Percentiles rank a stretch among this genome's conserved stretches.
Evolutionary conservation across 2,113 vertebrate species (phyloP).

Genomic region (Andinoacara biseriatus): DNA sequence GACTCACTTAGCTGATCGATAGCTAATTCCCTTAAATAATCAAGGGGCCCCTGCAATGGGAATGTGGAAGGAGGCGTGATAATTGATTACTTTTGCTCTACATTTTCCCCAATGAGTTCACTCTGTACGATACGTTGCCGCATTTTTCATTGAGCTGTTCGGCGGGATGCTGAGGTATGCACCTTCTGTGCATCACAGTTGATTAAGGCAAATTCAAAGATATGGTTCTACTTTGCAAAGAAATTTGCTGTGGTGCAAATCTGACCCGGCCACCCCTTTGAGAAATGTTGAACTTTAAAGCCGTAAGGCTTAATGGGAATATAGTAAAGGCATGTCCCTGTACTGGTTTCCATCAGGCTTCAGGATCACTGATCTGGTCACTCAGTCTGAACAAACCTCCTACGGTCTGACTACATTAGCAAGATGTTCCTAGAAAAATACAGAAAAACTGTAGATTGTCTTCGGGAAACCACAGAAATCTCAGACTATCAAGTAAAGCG

Average conservation of each 20-base stretch:
- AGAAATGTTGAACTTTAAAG: too few species aligned
- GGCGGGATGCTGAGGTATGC: slow-evolving; percentile 64
- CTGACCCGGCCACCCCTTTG: not conserved
- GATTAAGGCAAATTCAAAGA: slow-evolving; percentile 23
- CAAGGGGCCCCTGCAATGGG: slow-evolving; percentile 68
- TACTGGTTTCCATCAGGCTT: not conserved
- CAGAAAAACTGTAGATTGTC: too few species aligned
- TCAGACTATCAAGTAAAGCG: not conserved
- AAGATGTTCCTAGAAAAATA: not conserved
- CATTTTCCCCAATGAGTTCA: slow-evolving; percentile 67
- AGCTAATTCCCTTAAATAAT: slow-evolving; percentile 82
- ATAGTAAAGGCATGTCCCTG: not conserved
- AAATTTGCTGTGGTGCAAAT: slow-evolving; percentile 29
- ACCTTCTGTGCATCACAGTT: slow-evolving; percentile 57
- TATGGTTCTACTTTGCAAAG: slow-evolving; percentile 24
- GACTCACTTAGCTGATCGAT: slow-evolving; percentile 79
- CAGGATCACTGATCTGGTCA: not conserved
- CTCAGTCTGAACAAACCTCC: not conserved
- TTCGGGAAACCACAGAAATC: not conserved
- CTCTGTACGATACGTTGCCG: slow-evolving; percentile 31
- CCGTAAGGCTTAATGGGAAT: not conserved
- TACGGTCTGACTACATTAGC: not conserved
- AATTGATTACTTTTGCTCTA: slow-evolving; percentile 77
- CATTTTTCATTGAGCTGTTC: slow-evolving; percentile 73
- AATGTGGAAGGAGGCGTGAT: slow-evolving; percentile 66